Conservation (phyloP, 1,140 invertebrate species). For the Uloborus diversus region DNA sequence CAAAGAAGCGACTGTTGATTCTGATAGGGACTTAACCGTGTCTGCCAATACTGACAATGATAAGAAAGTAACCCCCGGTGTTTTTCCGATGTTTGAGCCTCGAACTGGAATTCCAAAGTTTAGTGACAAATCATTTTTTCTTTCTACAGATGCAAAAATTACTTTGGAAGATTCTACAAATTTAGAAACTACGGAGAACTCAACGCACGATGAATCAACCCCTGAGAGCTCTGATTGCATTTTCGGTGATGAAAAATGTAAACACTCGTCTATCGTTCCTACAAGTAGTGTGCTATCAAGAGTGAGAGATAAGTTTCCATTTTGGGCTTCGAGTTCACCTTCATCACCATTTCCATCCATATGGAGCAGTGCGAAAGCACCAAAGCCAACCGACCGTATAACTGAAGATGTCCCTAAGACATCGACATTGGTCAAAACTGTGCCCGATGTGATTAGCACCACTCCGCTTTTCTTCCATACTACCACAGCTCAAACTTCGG, state of each 20-base stretch:
- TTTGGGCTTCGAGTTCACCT: background rate
- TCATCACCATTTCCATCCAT: background rate
- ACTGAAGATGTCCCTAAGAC: background rate
- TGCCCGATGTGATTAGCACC: background rate
- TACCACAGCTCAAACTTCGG: conserved; percentile 15
- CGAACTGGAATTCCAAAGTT: background rate
- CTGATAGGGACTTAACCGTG: background rate
- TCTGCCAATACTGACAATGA: background rate
- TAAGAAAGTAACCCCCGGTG: background rate
- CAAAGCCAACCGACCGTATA: background rate
- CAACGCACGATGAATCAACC: background rate
- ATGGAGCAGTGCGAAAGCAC: conserved; percentile 1
- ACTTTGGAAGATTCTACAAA: background rate
- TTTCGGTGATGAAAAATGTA: conserved; percentile 2
- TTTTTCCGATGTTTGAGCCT: background rate
- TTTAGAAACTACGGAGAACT: background rate
- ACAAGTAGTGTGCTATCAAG: background rate
- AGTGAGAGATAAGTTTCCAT: background rate
- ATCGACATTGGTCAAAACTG: background rate
- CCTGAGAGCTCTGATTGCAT: background rate
- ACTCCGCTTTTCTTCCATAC: background rate
- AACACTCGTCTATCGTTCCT: background rate
- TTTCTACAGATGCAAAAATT: background rate
- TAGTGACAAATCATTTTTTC: conserved; percentile 5
- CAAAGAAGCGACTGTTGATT: too few relatives aligned